These are phyloP conservation scores for Avahi laniger DNA, from an alignment of 2,797 vertebrate species.

Conservation along the genomic window DNA sequence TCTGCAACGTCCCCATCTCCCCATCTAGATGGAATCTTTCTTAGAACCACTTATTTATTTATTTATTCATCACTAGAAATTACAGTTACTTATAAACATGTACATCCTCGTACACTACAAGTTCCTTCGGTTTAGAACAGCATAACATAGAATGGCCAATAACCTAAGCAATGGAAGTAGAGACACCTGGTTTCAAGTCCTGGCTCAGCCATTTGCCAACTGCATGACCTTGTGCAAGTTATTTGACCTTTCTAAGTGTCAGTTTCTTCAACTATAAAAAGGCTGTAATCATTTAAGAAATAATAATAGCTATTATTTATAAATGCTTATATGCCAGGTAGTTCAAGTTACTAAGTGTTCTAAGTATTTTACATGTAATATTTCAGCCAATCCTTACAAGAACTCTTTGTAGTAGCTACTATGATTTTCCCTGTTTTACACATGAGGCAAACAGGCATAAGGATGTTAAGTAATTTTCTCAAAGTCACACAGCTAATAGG, in stretches of 20 bases:
- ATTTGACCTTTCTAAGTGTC: neutral
- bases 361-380: neutral
- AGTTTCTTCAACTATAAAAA: neutral
- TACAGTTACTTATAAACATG: neutral
- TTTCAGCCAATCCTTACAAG: neutral
- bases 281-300: neutral
- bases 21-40: neutral
- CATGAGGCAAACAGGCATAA: neutral
- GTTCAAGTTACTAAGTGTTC: neutral
- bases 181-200: neutral
- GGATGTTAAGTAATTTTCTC: neutral
- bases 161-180: neutral
- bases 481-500: neutral
- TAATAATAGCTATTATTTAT: neutral
- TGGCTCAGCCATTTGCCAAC: neutral
- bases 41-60: neutral
- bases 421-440: neutral
- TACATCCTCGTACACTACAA: neutral
- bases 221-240: neutral
- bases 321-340: neutral
- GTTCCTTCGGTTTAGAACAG: neutral
- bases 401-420: neutral
- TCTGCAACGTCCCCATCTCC: neutral
- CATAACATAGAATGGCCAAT: neutral
- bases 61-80: neutral